phyloP scores from a whole-genome alignment of 2,113 vertebrate species.

The Chelonoidis abingdonii region DNA sequence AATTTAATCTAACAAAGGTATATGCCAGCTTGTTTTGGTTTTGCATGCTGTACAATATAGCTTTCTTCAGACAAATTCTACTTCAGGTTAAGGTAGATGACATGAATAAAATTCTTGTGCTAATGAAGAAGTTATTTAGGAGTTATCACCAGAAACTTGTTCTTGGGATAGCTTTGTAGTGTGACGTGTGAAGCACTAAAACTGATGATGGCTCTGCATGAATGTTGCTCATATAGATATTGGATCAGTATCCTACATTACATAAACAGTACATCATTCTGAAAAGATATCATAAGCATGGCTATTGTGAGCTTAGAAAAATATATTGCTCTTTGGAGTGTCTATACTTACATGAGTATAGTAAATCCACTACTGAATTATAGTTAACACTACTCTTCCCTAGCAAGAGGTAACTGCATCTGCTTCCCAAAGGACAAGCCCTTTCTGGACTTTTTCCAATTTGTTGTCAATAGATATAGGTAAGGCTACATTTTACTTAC shows the following conservation, averaged over 20 bases:
- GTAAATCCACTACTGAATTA: not conserved
- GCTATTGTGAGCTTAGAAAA: not conserved
- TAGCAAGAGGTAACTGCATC: not conserved
- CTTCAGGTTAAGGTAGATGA: not conserved
- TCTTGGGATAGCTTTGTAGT: not conserved
- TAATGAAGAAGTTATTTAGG: not conserved
- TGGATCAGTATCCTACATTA: not conserved
- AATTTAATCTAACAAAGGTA: not conserved
- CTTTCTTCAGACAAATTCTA: not conserved
- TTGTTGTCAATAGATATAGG: not conserved
- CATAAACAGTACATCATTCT: not conserved
- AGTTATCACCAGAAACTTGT: not conserved
- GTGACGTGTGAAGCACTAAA: not conserved
- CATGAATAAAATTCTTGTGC: not conserved
- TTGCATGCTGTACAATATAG: not conserved
- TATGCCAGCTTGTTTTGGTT: not conserved
- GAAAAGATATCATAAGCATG: not conserved
- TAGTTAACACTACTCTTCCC: not conserved
- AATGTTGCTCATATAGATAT: not conserved
- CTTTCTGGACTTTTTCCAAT: not conserved
- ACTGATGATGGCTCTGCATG: not conserved
- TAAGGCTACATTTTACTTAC: too few relatives aligned
- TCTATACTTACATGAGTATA: not conserved
- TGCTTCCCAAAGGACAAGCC: not conserved
- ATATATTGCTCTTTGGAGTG: not conserved